Base-by-base conservation (phyloP, 2,888 invertebrate species). In the Endotricha flammealis region DNA sequence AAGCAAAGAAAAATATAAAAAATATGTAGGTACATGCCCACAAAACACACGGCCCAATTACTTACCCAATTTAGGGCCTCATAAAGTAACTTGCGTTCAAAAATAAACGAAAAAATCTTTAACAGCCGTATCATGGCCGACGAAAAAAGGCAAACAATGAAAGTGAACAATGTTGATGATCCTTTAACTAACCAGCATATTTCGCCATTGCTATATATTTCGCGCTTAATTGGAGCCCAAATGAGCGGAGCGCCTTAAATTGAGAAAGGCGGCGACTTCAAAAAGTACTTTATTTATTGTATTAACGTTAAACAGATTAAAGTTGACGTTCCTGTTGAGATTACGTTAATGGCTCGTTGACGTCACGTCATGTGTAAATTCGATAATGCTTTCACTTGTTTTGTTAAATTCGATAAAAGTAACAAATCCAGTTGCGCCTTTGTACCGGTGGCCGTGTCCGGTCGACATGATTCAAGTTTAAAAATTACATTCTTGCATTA, bases 201-300 rank as follows among this genome's bases (percentile, higher is more conserved):
- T 65, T 64, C 61, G 58, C 46, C 55, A 53, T 51, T 63, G 60
- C 62, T 54, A 77, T 78, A 79, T 64, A 76, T 79, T 76, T 74
- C 73, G 62, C 75, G 64, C 74, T 79, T 82, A 85, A 85, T 81
- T 85, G 83, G 79, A 56, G 54, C 59, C 65, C 64, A 72, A 77
- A 80, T 73, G 72, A 73, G 67, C 50, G 43, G 52, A 64, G 70
- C 63, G 66, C 68, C 62, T 79, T 70, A 71, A 78, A 73, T 78
- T 76, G 67, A 73, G 55, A 61, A 50, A 47, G 53, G 71, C 82
- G 81, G 82, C 62, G 40, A 71, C 71, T 65, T 83, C 80, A 83
- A 81, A 83, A 72, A 53, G 43, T 29, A 41, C 38, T 63, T 65
- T 72, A 74, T 76, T 75, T 73, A 77, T 74, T 75, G 68, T 70